Evolutionary conservation across 1,140 invertebrate genomes (phyloP).

Genomic region (Augochlora pura): DNA sequence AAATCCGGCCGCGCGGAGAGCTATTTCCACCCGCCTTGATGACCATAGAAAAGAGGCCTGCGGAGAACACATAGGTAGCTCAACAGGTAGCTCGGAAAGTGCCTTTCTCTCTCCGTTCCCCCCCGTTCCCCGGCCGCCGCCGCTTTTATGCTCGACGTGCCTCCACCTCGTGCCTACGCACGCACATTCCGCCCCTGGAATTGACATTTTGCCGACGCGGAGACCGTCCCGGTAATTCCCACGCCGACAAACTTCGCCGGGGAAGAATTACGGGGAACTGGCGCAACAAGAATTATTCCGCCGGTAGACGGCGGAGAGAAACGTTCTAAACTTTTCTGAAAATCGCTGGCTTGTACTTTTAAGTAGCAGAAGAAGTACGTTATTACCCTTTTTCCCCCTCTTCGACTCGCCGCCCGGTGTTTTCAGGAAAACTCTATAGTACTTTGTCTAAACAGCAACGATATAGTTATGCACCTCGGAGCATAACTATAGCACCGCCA

Average conservation of each 20-base stretch:
- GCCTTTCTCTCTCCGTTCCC: not conserved
- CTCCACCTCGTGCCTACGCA: not conserved
- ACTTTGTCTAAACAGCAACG: too few species aligned
- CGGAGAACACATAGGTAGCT: constrained; percentile 44
- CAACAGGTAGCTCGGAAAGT: constrained; percentile 53
- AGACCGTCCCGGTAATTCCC: not conserved
- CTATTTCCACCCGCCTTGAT: constrained; percentile 43
- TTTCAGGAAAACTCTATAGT: too few species aligned
- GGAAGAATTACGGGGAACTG: too few species aligned
- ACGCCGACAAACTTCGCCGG: not conserved
- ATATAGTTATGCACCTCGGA: too few species aligned
- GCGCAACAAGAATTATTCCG: not conserved
- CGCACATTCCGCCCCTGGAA: constrained; percentile 6
- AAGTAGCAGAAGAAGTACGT: too few species aligned
- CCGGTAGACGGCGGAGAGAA: too few species aligned
- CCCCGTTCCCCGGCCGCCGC: not conserved
- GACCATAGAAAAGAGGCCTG: constrained; percentile 45
- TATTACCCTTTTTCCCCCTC: too few species aligned
- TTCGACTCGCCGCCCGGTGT: too few species aligned
- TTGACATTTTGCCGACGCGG: not conserved
- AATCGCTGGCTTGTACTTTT: too few species aligned
- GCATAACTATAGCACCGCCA: too few species aligned
- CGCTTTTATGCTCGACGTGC: constrained; percentile 32
- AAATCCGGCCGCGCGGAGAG: not conserved
- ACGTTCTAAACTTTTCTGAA: too few species aligned